phyloP scores from a whole-genome alignment of 1,140 invertebrate genomes.

The Melitaea cinxia region DNA sequence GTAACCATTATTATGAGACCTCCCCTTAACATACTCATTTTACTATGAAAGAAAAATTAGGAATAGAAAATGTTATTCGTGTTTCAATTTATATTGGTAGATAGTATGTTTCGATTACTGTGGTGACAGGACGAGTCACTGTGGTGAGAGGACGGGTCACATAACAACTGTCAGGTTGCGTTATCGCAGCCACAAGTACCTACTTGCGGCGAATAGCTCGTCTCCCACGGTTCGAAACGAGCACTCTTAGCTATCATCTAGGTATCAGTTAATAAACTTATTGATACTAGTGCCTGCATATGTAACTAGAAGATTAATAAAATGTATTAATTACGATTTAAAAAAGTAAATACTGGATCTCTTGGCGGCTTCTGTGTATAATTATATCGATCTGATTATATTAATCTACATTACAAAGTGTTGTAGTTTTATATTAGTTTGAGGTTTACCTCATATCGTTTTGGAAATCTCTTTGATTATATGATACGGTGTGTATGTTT shows the following conservation, averaged over 20 bases:
- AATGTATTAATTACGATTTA: too few species aligned
- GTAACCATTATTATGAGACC: slow-evolving; percentile 63
- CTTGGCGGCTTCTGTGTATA: too few species aligned
- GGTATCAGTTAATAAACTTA: not conserved
- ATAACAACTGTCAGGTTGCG: slow-evolving; percentile 62
- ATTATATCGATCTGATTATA: too few species aligned
- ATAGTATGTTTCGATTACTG: slow-evolving; percentile 55
- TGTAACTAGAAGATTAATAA: too few species aligned
- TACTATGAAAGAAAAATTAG: slow-evolving; percentile 13
- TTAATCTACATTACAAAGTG: too few species aligned
- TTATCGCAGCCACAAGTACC: slow-evolving; percentile 67
- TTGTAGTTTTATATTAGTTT: too few species aligned
- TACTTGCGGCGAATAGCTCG: slow-evolving; percentile 48
- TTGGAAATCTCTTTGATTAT: too few species aligned
- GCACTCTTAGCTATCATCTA: not conserved
- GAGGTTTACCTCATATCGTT: too few species aligned
- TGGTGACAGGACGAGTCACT: slow-evolving; percentile 68
- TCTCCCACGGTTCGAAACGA: slow-evolving; percentile 55
- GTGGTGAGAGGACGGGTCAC: slow-evolving; percentile 62
- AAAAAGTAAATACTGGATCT: too few species aligned
- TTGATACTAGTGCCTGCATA: too few species aligned
- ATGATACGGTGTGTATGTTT: too few species aligned
- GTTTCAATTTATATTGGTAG: slow-evolving; percentile 50
- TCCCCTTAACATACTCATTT: slow-evolving; percentile 36
- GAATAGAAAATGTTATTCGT: slow-evolving; percentile 25